Percentiles rank a stretch among this genome's conserved stretches.
phyloP scores from a whole-genome alignment of 2,888 invertebrate species.

The Lamellibrachia columna region DNA sequence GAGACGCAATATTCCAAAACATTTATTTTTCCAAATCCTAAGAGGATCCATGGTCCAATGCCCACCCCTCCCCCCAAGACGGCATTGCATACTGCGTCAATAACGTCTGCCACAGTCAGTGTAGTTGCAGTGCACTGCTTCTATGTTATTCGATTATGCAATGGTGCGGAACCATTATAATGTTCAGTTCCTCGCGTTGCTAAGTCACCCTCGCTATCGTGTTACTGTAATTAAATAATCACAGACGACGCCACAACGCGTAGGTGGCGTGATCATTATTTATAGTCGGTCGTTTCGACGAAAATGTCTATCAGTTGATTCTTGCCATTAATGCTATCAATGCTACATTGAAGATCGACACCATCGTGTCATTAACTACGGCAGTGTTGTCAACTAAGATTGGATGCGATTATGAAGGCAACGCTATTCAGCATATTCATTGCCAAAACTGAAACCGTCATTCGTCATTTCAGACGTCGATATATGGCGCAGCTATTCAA shows the following conservation, averaged over 20 bases:
- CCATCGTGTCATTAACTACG: not conserved
- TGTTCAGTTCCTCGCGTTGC: not conserved
- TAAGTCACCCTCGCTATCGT: not conserved
- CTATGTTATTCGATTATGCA: not conserved
- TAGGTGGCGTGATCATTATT: not conserved
- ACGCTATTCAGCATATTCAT: not conserved
- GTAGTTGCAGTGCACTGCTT: not conserved
- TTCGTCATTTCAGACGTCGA: not conserved
- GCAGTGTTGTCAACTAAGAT: not conserved
- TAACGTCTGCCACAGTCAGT: not conserved
- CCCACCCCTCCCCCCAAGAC: not conserved
- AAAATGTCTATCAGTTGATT: not conserved
- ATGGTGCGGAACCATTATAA: not conserved
- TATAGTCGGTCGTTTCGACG: not conserved
- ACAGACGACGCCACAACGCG: not conserved
- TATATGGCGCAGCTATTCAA: not conserved
- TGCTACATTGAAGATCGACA: not conserved
- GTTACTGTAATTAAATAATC: not conserved
- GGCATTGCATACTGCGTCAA: not conserved
- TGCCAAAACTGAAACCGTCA: not conserved
- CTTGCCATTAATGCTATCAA: not conserved
- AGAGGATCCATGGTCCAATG: not conserved
- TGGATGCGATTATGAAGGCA: not conserved
- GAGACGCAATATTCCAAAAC: too few species aligned
- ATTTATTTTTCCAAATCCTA: too few species aligned